Conservation (phyloP, 2,113 vertebrate genomes). For the Cyprinodon tularosa region DNA sequence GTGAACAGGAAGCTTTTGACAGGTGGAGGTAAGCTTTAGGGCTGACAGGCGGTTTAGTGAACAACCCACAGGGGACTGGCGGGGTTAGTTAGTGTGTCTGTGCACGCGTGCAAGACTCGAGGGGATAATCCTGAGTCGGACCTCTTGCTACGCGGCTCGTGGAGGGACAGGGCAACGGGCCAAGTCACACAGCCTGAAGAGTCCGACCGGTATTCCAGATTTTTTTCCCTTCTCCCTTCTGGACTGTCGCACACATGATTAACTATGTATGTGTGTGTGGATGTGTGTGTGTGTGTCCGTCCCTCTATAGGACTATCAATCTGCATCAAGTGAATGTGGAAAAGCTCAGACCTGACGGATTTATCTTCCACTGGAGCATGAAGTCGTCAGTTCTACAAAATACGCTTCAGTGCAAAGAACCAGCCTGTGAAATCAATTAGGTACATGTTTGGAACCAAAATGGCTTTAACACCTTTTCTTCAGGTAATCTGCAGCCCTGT, state of each 20-base stretch:
- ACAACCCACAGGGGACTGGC: slow-evolving; percentile 48
- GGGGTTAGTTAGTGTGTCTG: slow-evolving; percentile 11
- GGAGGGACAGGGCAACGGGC: slow-evolving; percentile 54
- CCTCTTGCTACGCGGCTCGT: slow-evolving; percentile 56
- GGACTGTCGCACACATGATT: slow-evolving; percentile 66
- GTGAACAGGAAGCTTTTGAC: slow-evolving; percentile 67
- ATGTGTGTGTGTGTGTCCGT: slow-evolving; percentile 30
- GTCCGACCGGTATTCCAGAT: slow-evolving; percentile 70
- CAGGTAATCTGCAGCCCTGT: no score
- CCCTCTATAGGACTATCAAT: slow-evolving; percentile 56
- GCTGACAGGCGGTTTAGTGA: slow-evolving; percentile 36
- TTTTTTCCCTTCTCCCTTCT: slow-evolving; percentile 54
- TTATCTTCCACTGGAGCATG: slow-evolving; percentile 40
- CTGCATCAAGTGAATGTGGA: slow-evolving; percentile 60
- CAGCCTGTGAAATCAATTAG: slow-evolving; percentile 17
- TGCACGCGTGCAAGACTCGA: slow-evolving; percentile 4
- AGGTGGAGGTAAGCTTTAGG: slow-evolving; percentile 49
- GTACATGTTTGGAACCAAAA: not conserved
- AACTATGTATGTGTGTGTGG: slow-evolving; percentile 44
- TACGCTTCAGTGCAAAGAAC: slow-evolving; percentile 12
- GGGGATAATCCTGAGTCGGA: slow-evolving; percentile 56
- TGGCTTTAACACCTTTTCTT: slow-evolving; percentile 3
- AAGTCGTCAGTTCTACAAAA: slow-evolving; percentile 22
- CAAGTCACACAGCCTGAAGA: slow-evolving; percentile 42
- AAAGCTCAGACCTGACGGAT: slow-evolving; percentile 58